Percentiles rank a stretch among this genome's conserved stretches.
Conservation (phyloP, 2,113 vertebrate species). For the Thinocorus orbignyianus region DNA sequence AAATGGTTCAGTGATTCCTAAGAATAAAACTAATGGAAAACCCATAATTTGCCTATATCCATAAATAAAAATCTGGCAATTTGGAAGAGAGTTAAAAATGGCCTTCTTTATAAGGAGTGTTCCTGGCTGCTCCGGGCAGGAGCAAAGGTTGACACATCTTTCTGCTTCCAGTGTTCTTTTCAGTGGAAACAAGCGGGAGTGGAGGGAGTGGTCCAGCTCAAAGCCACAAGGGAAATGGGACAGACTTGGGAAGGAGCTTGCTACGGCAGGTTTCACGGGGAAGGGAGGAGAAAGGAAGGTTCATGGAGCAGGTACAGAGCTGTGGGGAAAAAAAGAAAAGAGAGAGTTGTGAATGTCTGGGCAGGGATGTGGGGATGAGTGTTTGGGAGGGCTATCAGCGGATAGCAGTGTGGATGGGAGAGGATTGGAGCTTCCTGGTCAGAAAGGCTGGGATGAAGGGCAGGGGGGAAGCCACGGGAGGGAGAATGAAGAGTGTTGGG, state of each 20-base stretch:
- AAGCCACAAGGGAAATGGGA: not conserved
- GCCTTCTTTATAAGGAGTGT: not conserved
- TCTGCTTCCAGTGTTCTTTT: not conserved
- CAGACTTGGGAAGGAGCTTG: not conserved
- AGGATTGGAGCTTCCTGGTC: not conserved
- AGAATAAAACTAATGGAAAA: slow-evolving; percentile 14
- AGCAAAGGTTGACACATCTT: not conserved
- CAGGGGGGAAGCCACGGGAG: not conserved
- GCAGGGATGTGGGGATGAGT: rapidly evolving
- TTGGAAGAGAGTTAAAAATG: not conserved
- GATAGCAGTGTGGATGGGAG: not conserved
- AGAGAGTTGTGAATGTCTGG: not conserved
- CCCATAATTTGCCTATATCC: not conserved
- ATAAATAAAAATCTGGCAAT: not conserved
- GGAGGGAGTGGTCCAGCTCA: not conserved
- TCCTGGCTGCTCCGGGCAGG: not conserved
- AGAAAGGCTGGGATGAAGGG: not conserved
- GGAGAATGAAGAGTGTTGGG: not conserved
- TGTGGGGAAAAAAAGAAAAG: not conserved
- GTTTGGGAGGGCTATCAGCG: not conserved
- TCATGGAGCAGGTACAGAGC: not conserved
- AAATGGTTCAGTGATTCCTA: not conserved
- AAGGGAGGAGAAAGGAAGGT: not conserved
- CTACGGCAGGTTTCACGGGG: not conserved
- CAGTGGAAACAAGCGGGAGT: not conserved